Percentiles rank a stretch among this genome's conserved stretches.
Conservation (phyloP, 2,797 vertebrate genomes). For the Hippopotamyrus pictus region DNA sequence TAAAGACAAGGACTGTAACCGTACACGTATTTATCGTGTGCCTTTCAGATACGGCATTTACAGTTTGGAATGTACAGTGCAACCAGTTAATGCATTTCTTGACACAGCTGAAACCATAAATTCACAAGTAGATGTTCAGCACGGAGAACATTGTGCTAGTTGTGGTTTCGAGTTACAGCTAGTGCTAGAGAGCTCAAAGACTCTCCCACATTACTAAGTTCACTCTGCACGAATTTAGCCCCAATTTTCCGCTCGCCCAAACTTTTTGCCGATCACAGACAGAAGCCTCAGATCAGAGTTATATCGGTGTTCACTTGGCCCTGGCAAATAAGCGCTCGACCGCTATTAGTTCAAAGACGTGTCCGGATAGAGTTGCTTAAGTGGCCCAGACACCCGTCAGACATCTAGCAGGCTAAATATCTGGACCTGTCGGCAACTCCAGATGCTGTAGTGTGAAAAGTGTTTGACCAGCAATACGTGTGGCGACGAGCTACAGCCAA, state of each 20-base stretch:
- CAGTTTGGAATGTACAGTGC: neutral
- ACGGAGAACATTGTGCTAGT: neutral
- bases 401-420: neutral
- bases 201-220: neutral
- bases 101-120: neutral
- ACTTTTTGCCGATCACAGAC: neutral
- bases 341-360: neutral
- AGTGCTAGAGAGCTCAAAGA: neutral
- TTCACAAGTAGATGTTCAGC: neutral
- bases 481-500: neutral
- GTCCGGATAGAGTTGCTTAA: neutral
- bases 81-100: neutral
- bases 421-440: neutral
- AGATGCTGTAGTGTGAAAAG: neutral
- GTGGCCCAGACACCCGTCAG: neutral
- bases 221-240: neutral
- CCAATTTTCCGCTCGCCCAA: neutral
- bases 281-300: neutral
- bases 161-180: neutral
- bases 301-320: neutral
- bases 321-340: neutral
- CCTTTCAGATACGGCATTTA: neutral
- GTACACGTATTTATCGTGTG: neutral
- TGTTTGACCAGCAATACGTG: neutral
- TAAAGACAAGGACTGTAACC: neutral